These are phyloP conservation scores for Nomada goodeniana DNA, from an alignment of 2,888 invertebrate species.

Conservation along the genomic window DNA sequence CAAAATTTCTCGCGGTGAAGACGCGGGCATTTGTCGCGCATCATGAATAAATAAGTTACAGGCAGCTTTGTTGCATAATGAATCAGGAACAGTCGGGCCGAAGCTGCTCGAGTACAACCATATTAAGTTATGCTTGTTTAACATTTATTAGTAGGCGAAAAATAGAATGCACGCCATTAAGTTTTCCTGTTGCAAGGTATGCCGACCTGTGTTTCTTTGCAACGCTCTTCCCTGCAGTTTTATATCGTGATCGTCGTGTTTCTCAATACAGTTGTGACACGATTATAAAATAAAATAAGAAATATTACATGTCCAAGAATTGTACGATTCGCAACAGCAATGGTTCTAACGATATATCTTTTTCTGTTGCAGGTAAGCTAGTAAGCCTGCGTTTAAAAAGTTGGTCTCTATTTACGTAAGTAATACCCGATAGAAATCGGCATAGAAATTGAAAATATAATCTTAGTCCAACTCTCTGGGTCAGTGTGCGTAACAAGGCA, in stretches of 20 bases:
- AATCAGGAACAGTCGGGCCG: too few relatives aligned
- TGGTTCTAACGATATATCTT: not conserved
- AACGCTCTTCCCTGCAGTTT: too few relatives aligned
- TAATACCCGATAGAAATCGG: not conserved
- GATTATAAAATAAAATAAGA: too few relatives aligned
- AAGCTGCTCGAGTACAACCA: not conserved
- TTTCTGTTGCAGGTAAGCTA: constrained; percentile 48
- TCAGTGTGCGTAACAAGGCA: too few relatives aligned
- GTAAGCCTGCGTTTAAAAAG: not conserved
- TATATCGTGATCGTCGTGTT: too few relatives aligned
- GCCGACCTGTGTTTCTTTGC: too few relatives aligned
- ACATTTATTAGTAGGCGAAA: not conserved
- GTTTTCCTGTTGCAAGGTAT: too few relatives aligned
- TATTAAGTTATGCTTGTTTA: not conserved
- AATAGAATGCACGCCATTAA: too few relatives aligned
- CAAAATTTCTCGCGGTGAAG: constrained; percentile 8
- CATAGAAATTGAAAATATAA: too few relatives aligned
- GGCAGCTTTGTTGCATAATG: not conserved
- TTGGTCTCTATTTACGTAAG: not conserved
- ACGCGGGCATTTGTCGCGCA: constrained; percentile 7
- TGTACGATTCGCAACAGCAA: too few relatives aligned
- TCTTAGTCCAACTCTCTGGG: not conserved
- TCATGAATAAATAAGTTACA: constrained; percentile 1
- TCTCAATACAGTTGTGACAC: too few relatives aligned
- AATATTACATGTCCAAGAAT: too few relatives aligned